Evolutionary conservation across 2,797 vertebrate species (phyloP), one percentile per base, ranked within the genome.

Genomic region (Anniella stebbinsi): DNA sequence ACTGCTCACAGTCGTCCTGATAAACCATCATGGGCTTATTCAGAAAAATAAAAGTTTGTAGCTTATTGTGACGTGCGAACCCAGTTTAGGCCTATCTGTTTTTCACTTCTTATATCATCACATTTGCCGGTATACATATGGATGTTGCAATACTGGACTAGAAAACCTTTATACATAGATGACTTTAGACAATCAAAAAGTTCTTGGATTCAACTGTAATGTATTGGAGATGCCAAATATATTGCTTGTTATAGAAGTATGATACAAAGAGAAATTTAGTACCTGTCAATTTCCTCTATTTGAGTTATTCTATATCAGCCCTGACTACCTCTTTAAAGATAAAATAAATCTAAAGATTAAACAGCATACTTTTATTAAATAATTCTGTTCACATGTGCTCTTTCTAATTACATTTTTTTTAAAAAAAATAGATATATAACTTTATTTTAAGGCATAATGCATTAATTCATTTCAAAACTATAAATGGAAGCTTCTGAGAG

Each of bases 391-490:
- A 17, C 38, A 38, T 80, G 73, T 89, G 1, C 45, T 92, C 90
- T 67, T 83, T 57, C 57, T 84, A 86, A 1, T 92, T 73, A 72
- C n/a, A 3, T 21, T 80, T 88, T n/a, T 38, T 60, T 45, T n/a
- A 70, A 66, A n/a, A n/a, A n/a, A n/a, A n/a, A n/a, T n/a, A n/a
- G n/a, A 76, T 66, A 60, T 30, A 82, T 45, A 88, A 51, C 41
- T 70, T 36, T 48, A 28, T 80, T 89, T 93, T 87, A 60, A 88
- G 87, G 36, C 38, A 28, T 72, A 66, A 4, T 86, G 63, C 6
- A 4, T 88, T 41, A 82, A 72, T 69, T 57, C 12, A 30, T 69
- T 88, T 92, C 77, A 72, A 45, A 84, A 84, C 41, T 69, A 28
- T 67, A 12, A 84, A 17, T 8, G 45, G 6, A 73, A 75, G 17